phyloP scores from a whole-genome alignment of 2,797 vertebrate species.

The Enteromius afrohamiltoni region DNA sequence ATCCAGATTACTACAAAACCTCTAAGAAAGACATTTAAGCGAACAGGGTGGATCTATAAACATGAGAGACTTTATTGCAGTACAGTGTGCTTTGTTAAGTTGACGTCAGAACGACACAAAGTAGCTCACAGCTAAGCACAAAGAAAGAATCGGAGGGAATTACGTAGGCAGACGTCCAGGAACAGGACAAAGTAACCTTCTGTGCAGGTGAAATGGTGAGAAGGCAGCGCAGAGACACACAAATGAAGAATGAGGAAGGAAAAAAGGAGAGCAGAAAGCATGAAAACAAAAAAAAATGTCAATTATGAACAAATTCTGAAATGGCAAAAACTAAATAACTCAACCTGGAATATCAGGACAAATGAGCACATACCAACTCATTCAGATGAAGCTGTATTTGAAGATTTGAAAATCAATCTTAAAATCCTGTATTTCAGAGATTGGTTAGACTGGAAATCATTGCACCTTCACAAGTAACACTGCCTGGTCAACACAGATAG shows the following conservation, averaged over 20 bases:
- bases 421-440: slow-evolving; percentile 3
- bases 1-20: not conserved
- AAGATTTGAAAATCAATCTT: not conserved
- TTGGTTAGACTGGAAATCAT: slow-evolving; percentile 30
- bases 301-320: slow-evolving; percentile 9
- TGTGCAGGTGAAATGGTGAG: slow-evolving; percentile 56
- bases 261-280: slow-evolving; percentile 11
- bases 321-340: not conserved
- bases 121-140: slow-evolving; percentile 42
- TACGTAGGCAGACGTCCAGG: slow-evolving; percentile 68
- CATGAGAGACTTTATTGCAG: slow-evolving; percentile 26
- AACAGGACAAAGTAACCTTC: slow-evolving; percentile 72
- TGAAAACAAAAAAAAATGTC: not conserved
- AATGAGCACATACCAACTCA: not conserved
- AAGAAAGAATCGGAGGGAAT: slow-evolving; percentile 59
- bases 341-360: not conserved
- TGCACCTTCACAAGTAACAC: slow-evolving; percentile 31
- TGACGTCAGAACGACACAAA: slow-evolving; percentile 19
- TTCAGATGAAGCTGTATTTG: not conserved
- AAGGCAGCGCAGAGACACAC: slow-evolving; percentile 2
- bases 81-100: slow-evolving; percentile 4
- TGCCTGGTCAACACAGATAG: slow-evolving; percentile 33
- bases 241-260: not conserved
- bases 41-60: slow-evolving; percentile 16
- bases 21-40: not conserved